Base-by-base conservation (phyloP, 2,113 vertebrate genomes). In the Tetrax tetrax region DNA sequence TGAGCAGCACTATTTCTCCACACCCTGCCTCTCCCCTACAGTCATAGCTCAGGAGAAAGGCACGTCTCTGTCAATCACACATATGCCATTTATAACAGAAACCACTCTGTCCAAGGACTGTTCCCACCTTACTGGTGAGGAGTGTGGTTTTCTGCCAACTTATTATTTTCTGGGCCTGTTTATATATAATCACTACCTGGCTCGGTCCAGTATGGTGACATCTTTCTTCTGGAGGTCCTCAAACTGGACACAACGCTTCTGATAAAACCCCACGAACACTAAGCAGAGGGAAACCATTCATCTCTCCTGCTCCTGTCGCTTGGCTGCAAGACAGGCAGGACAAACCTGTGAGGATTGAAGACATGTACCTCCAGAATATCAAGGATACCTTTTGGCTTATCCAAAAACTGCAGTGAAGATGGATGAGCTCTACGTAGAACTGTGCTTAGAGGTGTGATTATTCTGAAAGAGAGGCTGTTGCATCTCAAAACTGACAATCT, bases 141-240 rank as follows among this genome's bases (percentile, higher is more conserved):
- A 92, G n/a, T 53, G 88, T 80, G 79, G 70, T 61, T 93, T 97
- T 92, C 50, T 88, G 66, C 59, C 65, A 94, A 4, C 29, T 72
- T 60, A 19, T 2, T 93, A 64, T 72, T 90, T 93, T 77, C 14
- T 4, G 54, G 47, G 53, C 45, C 50, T 80, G 31, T 90, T 88
- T 80, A 88, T 59, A 41, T 48, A 18, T 53, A 90, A 76, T 61
- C 24, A 69, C 33, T 65, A 63, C 22, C 50, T 57, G 57, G 6
- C 24, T 76, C n/a, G 19, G 48, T 65, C 66, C 63, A 37, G 50
- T 48, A 71, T 88, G 68, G 53, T 85, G 45, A 41, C n/a, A 22
- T 43, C 22, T 83, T 78, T 70, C 60, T 89, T 82, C 75, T 69
- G 53, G n/a, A 76, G 29, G 79, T 53, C 35, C 71, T 90, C n/a